Base-by-base conservation (phyloP, 2,888 invertebrate genomes). In the Zhengitettix transpicula region DNA sequence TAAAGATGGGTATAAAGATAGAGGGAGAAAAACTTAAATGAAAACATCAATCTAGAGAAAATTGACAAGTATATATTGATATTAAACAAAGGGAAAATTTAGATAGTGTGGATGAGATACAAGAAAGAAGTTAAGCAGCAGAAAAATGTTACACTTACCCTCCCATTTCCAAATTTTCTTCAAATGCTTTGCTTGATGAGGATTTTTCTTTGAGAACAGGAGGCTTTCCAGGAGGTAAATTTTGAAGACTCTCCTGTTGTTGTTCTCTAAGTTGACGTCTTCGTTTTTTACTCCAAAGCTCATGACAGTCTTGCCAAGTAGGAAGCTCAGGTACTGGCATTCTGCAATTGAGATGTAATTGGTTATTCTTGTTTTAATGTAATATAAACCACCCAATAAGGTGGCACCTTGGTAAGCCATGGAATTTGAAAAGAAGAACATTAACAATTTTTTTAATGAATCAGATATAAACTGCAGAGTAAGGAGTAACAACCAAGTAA, bases 221-320 rank as follows among this genome's bases (percentile, higher is more conserved):
- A 3, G 75, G 74, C 64, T 73, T 74, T 14, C 74, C 75, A 3
- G 74, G 73, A n/a, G 75, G 74, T 58, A 74, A 63, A 64, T 72
- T 74, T 60, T 73, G 72, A 66, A 74, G 68, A 1, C 75, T 71
- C 65, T 82, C 83, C 42, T 64, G 64, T 44, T 63, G 63, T 41
- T 64, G 64, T 69, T 91, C 90, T 54, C 88, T 79, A 70, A 89
- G 80, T 71, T 89, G 89, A 42, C 85, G 79, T 67, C 93, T 84
- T n/a, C 94, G 83, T 72, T 90, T 91, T 75, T 99, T 99, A 68
- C 94, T 93, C 97, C 98, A 99, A 70, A 99, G 80, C 75, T 99
- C 99, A 77, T 99, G 98, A 72, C 99, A 99, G 75, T 99, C 98
- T 75, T 99, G 97, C 86, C 92, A 92, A 42, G 87, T 90, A 0